Conservation (phyloP, 2,797 vertebrate genomes). For the Megaceryle alcyon region DNA sequence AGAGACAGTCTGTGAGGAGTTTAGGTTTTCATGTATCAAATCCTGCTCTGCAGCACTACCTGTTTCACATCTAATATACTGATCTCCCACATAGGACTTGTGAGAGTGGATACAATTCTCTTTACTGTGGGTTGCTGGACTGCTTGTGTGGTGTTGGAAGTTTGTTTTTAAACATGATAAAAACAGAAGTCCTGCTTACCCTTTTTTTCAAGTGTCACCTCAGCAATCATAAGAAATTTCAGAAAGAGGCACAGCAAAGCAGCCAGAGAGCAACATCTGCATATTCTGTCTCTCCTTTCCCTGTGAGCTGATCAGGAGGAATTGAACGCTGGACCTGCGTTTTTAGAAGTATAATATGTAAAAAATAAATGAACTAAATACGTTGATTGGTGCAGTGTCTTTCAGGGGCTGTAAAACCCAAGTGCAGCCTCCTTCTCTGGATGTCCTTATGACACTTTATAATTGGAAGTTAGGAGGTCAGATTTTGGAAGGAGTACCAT, state of each 20-base stretch:
- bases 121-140: background rate
- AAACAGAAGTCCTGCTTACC: constrained; percentile 14
- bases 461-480: background rate
- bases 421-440: background rate
- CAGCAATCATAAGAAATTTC: background rate
- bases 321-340: background rate
- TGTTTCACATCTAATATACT: background rate
- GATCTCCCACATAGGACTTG: background rate
- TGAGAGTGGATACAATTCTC: background rate
- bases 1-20: constrained; percentile 22
- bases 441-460: background rate
- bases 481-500: background rate
- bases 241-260: background rate
- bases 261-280: background rate
- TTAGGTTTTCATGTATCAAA: background rate
- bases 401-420: background rate
- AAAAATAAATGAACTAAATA: background rate
- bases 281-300: background rate
- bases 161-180: background rate
- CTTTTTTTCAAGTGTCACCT: background rate
- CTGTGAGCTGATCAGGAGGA: background rate
- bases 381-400: background rate
- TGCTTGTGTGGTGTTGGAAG: background rate
- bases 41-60: background rate
- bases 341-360: background rate